Percentiles rank a stretch among this genome's conserved stretches.
These are phyloP conservation scores for Machimus atricapillus DNA, from an alignment of 2,888 invertebrate species.

Conservation along the genomic window DNA sequence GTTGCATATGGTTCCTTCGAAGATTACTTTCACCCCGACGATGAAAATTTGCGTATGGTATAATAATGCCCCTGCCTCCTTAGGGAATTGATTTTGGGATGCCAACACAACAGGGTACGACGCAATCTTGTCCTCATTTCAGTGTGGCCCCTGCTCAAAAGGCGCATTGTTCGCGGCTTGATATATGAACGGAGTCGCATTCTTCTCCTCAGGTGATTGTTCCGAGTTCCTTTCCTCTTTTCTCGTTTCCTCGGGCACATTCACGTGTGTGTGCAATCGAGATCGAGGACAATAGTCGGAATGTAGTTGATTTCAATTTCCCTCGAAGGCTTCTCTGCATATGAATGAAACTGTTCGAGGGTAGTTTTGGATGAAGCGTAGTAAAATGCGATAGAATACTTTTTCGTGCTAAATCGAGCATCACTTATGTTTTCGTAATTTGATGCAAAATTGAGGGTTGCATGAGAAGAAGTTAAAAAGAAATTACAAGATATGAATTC, in stretches of 20 bases:
- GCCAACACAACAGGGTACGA: neutral
- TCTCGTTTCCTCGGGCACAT: conserved; percentile 8
- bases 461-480: neutral
- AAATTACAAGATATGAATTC: neutral
- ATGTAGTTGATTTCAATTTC: conserved; percentile 44
- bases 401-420: conserved; percentile 41
- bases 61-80: neutral
- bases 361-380: neutral
- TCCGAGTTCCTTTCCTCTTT: neutral
- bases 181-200: conserved; percentile 32
- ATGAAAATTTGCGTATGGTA: conserved; percentile 38
- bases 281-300: conserved; percentile 15
- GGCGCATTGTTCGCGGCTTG: conserved; percentile 36
- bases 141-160: conserved; percentile 22
- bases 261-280: conserved; percentile 36
- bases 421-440: conserved; percentile 10
- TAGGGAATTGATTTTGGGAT: conserved; percentile 39
- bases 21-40: conserved; percentile 31
- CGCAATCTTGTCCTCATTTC: conserved; percentile 26
- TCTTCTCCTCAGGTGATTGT: conserved; percentile 37
- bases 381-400: conserved; percentile 6
- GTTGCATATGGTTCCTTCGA: conserved; percentile 17
- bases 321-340: conserved; percentile 41
- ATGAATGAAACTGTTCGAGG: conserved; percentile 32
- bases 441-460: neutral